phyloP scores from a whole-genome alignment of 2,888 invertebrate species.

The Melangyna quadrimaculata region DNA sequence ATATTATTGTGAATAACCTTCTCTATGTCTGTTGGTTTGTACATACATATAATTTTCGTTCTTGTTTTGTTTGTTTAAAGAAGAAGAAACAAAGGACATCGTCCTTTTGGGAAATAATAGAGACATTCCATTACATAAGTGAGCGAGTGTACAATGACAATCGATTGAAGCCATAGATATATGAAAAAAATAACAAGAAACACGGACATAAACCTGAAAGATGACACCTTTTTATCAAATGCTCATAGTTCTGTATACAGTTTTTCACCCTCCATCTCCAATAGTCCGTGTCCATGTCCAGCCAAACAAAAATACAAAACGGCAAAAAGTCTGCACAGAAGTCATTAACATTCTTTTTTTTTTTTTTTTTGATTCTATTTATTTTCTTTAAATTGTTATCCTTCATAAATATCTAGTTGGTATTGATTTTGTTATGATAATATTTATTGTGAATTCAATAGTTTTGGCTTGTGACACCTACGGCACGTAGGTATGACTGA shows the following conservation, averaged over 20 bases:
- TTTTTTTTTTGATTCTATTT: slow-evolving; percentile 20
- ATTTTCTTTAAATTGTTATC: slow-evolving; percentile 29
- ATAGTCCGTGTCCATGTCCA: slow-evolving; percentile 3
- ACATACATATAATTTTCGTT: slow-evolving; percentile 1
- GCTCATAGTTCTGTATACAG: slow-evolving; percentile 3
- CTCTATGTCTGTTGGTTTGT: slow-evolving; percentile 16
- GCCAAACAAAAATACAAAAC: not conserved
- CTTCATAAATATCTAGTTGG: not conserved
- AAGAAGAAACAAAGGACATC: slow-evolving; percentile 61
- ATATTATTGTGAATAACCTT: slow-evolving; percentile 28
- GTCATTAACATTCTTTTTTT: slow-evolving; percentile 34
- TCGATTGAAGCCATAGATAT: slow-evolving; percentile 66
- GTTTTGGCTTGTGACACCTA: slow-evolving; percentile 15
- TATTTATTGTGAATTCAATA: slow-evolving; percentile 5
- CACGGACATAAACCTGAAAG: slow-evolving; percentile 54
- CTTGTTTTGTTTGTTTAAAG: slow-evolving; percentile 15
- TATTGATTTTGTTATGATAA: slow-evolving; percentile 47
- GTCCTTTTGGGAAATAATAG: slow-evolving; percentile 43
- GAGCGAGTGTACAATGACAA: slow-evolving; percentile 63
- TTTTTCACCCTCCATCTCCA: slow-evolving; percentile 42
- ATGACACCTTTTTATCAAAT: slow-evolving; percentile 58
- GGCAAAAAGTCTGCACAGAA: slow-evolving; percentile 44
- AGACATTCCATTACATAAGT: slow-evolving; percentile 66
- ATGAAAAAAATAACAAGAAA: not conserved
- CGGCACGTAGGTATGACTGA: not conserved